These are phyloP conservation scores for Amphimedon queenslandica DNA, from an alignment of 37 sponge, comb jelly and placozoan genomes.

Conservation along the genomic window DNA sequence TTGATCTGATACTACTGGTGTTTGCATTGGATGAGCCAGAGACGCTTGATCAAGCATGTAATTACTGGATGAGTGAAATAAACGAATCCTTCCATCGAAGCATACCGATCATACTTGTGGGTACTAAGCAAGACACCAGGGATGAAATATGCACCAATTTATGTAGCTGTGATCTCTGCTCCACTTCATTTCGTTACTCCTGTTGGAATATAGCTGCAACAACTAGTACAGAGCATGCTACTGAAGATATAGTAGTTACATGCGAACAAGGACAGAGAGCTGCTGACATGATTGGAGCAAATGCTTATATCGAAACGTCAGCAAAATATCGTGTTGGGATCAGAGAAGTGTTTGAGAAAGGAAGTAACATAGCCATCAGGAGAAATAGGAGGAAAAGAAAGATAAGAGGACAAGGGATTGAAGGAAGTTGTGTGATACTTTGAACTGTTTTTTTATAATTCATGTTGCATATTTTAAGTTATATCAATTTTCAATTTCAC, in stretches of 20 bases:
- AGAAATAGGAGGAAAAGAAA: conserved; percentile 21
- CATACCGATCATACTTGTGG: conserved; percentile 41
- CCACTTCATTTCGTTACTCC: not conserved
- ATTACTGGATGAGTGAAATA: conserved; percentile 40
- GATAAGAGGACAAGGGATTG: too few species aligned
- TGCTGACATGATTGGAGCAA: conserved; percentile 24
- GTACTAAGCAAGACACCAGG: conserved; percentile 32
- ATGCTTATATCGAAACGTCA: conserved; percentile 34
- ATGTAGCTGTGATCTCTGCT: not conserved
- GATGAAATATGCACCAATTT: conserved; percentile 12
- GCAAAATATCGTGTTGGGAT: conserved; percentile 34
- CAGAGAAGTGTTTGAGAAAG: conserved; percentile 39
- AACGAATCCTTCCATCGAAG: not conserved
- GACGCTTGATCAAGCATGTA: conserved; percentile 11
- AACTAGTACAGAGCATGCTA: not conserved
- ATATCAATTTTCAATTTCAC: too few species aligned
- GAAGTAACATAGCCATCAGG: conserved; percentile 23
- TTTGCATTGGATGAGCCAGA: conserved; percentile 18
- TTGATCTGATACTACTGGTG: conserved; percentile 35
- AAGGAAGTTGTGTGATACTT: too few species aligned
- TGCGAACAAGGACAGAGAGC: conserved; percentile 4
- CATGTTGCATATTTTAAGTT: too few species aligned
- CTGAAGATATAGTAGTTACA: too few species aligned
- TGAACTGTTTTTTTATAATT: too few species aligned
- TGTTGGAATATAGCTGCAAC: conserved; percentile 1